Evolutionary conservation across 2,888 invertebrate genomes (phyloP).

Genomic region (Ferrisia virgata): DNA sequence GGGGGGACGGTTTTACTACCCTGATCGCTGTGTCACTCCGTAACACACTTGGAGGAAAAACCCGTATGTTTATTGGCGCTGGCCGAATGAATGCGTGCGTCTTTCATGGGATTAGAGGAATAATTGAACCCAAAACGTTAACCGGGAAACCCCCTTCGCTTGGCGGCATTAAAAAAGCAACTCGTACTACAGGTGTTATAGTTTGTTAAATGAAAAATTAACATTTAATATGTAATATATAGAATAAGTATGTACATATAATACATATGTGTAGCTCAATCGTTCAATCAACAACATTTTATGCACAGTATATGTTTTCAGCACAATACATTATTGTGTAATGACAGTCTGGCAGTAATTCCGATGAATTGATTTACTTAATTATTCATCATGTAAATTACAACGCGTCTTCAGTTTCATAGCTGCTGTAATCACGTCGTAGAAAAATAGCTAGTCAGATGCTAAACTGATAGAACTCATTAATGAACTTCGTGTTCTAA

Average conservation of each 20-base stretch:
- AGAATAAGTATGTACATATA: too few species aligned
- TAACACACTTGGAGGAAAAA: background rate
- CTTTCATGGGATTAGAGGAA: background rate
- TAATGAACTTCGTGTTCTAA: too few species aligned
- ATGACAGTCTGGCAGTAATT: background rate
- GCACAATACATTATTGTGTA: too few species aligned
- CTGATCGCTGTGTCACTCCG: background rate
- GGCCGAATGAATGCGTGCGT: background rate
- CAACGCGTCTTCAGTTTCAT: too few species aligned
- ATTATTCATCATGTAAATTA: background rate
- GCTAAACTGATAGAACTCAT: too few species aligned
- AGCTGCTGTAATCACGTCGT: too few species aligned
- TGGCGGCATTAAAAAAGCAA: background rate
- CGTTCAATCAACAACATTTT: background rate
- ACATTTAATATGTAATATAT: background rate
- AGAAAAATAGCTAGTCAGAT: too few species aligned
- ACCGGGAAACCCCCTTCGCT: background rate
- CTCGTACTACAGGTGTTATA: background rate
- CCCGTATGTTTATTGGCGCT: slow-evolving; percentile 2
- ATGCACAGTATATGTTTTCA: background rate
- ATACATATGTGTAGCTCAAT: too few species aligned
- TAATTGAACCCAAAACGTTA: background rate
- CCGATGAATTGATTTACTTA: background rate
- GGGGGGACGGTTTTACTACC: background rate
- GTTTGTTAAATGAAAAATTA: background rate